phyloP scores from a whole-genome alignment of 1,140 invertebrate genomes.

The Drosophila sproati region DNA sequence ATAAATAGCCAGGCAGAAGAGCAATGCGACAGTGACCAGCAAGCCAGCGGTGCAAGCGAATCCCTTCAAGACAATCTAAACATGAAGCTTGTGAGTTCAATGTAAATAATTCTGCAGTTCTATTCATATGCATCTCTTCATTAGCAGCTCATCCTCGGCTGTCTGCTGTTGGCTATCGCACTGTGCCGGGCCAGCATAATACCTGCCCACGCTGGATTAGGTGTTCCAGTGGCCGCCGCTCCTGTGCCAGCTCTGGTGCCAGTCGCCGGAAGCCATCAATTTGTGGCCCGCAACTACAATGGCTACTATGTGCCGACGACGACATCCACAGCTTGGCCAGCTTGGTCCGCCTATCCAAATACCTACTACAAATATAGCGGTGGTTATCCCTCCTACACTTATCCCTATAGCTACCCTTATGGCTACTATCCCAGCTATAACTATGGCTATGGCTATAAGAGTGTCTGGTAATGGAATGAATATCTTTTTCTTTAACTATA shows the following conservation, averaged over 20 bases:
- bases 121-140: neutral
- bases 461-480: slow-evolving; percentile 49
- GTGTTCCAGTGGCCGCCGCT: slow-evolving; percentile 13
- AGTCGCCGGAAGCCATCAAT: slow-evolving; percentile 64
- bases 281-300: slow-evolving; percentile 66
- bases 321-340: slow-evolving; percentile 35
- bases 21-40: slow-evolving; percentile 47
- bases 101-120: neutral
- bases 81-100: slow-evolving; percentile 65
- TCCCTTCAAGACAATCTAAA: slow-evolving; percentile 3
- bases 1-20: slow-evolving; percentile 37
- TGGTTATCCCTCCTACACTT: slow-evolving; percentile 47
- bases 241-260: slow-evolving; percentile 42
- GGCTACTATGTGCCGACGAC: slow-evolving; percentile 54
- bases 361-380: slow-evolving; percentile 58
- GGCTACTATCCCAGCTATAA: slow-evolving; percentile 55
- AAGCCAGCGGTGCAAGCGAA: slow-evolving; percentile 13
- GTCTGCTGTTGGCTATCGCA: slow-evolving; percentile 39
- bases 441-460: slow-evolving; percentile 69
- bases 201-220: slow-evolving; percentile 47
- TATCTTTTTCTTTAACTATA: neutral
- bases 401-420: slow-evolving; percentile 56
- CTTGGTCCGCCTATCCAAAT: slow-evolving; percentile 44
- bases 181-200: slow-evolving; percentile 51
- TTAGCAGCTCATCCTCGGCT: slow-evolving; percentile 28